phyloP scores from a whole-genome alignment of 2,888 invertebrate species.

The Allophyes oxyacanthae region DNA sequence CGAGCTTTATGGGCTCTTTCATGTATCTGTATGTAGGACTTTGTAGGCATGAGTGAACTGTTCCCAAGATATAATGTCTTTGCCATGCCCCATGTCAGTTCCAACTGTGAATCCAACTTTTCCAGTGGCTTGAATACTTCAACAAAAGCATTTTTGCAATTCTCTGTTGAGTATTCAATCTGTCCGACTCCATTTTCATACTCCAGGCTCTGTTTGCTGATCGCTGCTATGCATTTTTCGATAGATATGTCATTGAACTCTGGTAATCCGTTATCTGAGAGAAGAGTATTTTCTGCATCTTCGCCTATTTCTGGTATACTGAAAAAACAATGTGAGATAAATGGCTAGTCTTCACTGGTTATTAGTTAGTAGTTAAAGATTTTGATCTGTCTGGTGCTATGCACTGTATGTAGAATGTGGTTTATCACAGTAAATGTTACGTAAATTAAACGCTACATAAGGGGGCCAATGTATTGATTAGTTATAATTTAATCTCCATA shows the following conservation, averaged over 20 bases:
- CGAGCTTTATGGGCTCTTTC: slow-evolving; percentile 93
- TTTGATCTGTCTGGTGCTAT: too few species aligned
- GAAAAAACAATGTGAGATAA: slow-evolving; percentile 56
- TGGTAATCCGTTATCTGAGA: slow-evolving; percentile 93
- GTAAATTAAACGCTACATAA: slow-evolving; percentile 16
- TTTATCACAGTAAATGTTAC: slow-evolving; percentile 7
- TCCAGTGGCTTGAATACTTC: slow-evolving; percentile 94
- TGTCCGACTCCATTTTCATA: slow-evolving; percentile 93
- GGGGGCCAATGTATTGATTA: not conserved
- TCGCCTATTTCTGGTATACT: slow-evolving; percentile 95
- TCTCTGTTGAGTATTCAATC: slow-evolving; percentile 88
- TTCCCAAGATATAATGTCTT: slow-evolving; percentile 95
- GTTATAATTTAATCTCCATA: not conserved
- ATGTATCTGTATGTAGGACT: slow-evolving; percentile 94
- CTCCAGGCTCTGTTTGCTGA: slow-evolving; percentile 94
- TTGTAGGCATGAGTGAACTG: slow-evolving; percentile 94
- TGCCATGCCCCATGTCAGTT: slow-evolving; percentile 96
- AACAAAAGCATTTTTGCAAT: slow-evolving; percentile 90
- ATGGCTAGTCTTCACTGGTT: not conserved
- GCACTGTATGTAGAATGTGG: too few species aligned
- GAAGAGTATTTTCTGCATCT: slow-evolving; percentile 93
- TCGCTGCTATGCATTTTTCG: slow-evolving; percentile 95
- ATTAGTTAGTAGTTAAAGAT: too few species aligned
- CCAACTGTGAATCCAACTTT: slow-evolving; percentile 92
- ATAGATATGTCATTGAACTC: slow-evolving; percentile 94